Evolutionary conservation across 2,113 vertebrate species (phyloP).

Genomic region (Diadophis punctatus): DNA sequence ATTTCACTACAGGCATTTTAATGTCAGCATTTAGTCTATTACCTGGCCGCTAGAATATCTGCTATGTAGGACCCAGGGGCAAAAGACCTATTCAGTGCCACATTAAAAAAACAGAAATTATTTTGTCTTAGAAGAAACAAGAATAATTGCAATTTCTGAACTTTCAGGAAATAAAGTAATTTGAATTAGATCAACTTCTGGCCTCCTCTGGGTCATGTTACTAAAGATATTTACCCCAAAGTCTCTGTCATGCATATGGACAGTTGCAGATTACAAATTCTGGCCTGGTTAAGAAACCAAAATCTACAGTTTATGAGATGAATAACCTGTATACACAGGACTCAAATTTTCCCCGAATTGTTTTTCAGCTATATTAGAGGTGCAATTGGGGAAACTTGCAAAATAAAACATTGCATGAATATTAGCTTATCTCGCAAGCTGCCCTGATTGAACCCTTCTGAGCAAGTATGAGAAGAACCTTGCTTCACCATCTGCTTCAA

Average conservation of each 20-base stretch:
- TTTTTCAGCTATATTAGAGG: neutral
- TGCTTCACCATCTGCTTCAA: neutral
- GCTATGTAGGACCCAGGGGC: neutral
- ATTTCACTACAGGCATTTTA: neutral
- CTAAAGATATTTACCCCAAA: neutral
- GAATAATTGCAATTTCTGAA: neutral
- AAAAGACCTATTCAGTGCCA: neutral
- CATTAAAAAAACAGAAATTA: neutral
- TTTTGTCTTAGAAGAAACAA: neutral
- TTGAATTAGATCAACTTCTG: neutral
- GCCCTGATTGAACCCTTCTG: neutral
- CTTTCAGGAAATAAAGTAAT: neutral
- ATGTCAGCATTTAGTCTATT: neutral
- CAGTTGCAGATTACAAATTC: neutral
- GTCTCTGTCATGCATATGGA: neutral
- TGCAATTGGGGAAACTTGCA: neutral
- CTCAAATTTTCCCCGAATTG: neutral
- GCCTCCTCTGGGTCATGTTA: neutral
- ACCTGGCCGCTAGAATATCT: neutral
- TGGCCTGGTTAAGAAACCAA: neutral
- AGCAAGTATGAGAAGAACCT: neutral
- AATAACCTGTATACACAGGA: too few relatives aligned
- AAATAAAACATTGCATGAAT: neutral
- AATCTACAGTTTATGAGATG: neutral
- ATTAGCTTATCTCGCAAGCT: too few relatives aligned